A percentile compares a stretch with the other conserved stretches of the same genome.
These are phyloP conservation scores for Zaprionus davidi DNA, from an alignment of 1,140 invertebrate genomes.

Conservation along the genomic window DNA sequence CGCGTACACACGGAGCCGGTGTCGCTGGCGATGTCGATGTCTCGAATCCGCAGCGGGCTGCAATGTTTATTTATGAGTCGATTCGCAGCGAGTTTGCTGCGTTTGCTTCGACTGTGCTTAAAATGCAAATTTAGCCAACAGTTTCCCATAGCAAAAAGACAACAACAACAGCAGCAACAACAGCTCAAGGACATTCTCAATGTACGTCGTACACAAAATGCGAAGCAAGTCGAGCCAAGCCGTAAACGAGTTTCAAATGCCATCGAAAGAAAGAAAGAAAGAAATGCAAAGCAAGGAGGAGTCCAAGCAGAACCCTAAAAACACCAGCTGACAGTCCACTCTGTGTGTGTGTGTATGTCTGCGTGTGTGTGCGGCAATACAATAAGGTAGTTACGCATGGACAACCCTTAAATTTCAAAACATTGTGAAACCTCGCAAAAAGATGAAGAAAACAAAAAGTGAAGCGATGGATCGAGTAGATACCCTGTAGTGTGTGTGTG, in stretches of 20 bases:
- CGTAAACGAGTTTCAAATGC: slow-evolving; percentile 47
- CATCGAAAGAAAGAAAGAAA: slow-evolving; percentile 4
- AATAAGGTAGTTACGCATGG: slow-evolving; percentile 29
- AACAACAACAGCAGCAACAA: slow-evolving; percentile 28
- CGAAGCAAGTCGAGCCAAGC: background rate
- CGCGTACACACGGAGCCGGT: background rate
- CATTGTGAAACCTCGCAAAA: slow-evolving; percentile 23
- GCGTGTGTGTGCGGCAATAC: slow-evolving; percentile 11
- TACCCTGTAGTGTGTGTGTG: background rate
- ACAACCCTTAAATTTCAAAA: slow-evolving; percentile 57
- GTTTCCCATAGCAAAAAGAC: slow-evolving; percentile 37
- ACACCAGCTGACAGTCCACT: slow-evolving; percentile 46
- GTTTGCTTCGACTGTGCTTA: slow-evolving; percentile 14
- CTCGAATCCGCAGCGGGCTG: slow-evolving; percentile 31
- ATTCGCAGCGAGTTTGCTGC: slow-evolving; percentile 32
- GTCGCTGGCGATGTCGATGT: background rate
- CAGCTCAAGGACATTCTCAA: slow-evolving; percentile 47
- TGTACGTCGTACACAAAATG: slow-evolving; percentile 35
- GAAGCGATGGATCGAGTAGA: background rate
- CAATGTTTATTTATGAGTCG: slow-evolving; percentile 77
- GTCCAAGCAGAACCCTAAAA: slow-evolving; percentile 57
- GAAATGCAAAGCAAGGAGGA: slow-evolving; percentile 16
- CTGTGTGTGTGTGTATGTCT: slow-evolving; percentile 7
- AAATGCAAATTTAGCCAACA: slow-evolving; percentile 49
- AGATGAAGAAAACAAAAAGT: slow-evolving; percentile 3